Base-by-base conservation (phyloP, 1,140 invertebrate genomes). In the Ctenoplectra terminalis region DNA sequence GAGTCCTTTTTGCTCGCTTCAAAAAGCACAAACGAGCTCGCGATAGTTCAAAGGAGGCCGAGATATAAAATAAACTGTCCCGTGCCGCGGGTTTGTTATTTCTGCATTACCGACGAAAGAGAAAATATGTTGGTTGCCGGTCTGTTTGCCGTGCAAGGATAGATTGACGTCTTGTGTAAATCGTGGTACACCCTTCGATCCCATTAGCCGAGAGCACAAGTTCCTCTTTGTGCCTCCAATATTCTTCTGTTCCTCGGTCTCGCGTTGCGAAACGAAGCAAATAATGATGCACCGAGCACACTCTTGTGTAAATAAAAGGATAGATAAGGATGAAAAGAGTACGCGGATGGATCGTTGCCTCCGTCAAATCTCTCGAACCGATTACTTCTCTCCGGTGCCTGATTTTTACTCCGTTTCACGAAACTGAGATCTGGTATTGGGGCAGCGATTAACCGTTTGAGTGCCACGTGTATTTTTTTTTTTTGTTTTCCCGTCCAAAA, bases 41-140 rank as follows among this genome's bases (percentile, higher is more conserved):
- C 43, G 83, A 89, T 79, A 84, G 82, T 89, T 90, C 89, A 90
- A 90, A 90, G 89, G 80, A 20, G 60, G 66, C 81, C 43, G 74
- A 63, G 48, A 67, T 58, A 69, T 76, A 80, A 87, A 88, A 89
- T 61, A 88, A 90, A 89, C 84, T 82, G 77, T 81, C 75, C 86
- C 71, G 78, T 83, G 60, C 74, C 78, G 54, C 66, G 69, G 83
- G 82, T 88, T 89, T 89, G 88, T 90, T 90, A 88, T 88, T 89
- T 88, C 67, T 88, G 84, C 75, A 90, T 90, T 89, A 90, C 69
- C 80, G 64, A 64, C 79, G 81, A 87, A 86, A 88, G 85, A 71
- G 74, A 76, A 70, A 88, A 88, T 88, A 88, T 87, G 83, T 81
- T 69, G 75, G 37, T 60, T 63, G 64, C 46, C 58, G 60, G 58